phyloP scores from a whole-genome alignment of 2,113 vertebrate genomes.

The Paramormyrops kingsleyae region DNA sequence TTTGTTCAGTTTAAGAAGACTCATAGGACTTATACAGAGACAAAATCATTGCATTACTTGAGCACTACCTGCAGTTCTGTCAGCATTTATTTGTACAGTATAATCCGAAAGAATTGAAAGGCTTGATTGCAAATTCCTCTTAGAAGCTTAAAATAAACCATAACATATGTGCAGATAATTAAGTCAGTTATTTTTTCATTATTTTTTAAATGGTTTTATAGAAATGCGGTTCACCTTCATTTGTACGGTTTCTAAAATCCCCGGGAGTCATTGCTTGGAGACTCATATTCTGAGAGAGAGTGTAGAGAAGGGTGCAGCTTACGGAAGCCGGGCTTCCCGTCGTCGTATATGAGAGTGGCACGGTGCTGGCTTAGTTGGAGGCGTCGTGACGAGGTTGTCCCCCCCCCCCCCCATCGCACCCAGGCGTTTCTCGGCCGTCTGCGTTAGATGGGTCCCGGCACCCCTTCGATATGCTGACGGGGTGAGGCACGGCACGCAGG shows the following conservation, averaged over 20 bases:
- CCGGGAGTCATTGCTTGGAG: neutral
- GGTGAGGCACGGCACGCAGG: conserved; percentile 31
- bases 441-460: neutral
- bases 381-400: neutral
- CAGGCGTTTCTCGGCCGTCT: too few species aligned
- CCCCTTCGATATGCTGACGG: conserved; percentile 40
- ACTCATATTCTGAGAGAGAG: neutral
- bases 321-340: neutral
- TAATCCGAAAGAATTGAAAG: neutral
- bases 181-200: neutral
- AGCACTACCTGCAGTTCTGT: neutral
- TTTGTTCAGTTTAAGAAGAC: neutral
- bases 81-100: neutral
- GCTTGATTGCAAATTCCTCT: neutral
- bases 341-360: neutral
- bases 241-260: neutral
- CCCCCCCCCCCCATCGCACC: too few species aligned
- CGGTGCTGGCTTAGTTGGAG: neutral
- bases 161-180: neutral
- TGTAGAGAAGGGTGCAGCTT: neutral
- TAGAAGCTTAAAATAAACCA: neutral
- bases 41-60: neutral
- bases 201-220: neutral
- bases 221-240: neutral
- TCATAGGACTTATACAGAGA: neutral